These are phyloP conservation scores for Gadus chalcogrammus DNA, from an alignment of 2,113 vertebrate species.

Conservation along the genomic window DNA sequence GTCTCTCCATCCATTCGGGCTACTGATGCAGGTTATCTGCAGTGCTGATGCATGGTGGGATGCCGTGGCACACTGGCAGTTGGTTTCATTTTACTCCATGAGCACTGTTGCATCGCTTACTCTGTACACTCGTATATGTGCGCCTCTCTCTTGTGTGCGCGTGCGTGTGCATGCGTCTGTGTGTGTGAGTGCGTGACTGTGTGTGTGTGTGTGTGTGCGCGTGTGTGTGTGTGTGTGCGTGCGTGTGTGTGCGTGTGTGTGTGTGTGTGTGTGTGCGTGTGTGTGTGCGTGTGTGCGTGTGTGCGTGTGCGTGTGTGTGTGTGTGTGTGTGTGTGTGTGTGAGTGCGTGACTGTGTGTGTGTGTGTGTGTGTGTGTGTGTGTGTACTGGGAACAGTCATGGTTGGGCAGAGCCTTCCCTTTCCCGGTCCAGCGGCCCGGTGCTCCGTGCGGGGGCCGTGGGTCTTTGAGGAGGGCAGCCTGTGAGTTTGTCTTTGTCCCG, in stretches of 20 bases:
- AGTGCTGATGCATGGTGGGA: constrained; percentile 18
- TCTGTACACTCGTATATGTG: background rate
- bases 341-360: too few species aligned
- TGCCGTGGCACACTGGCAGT: constrained; percentile 14
- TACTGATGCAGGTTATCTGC: constrained; percentile 13
- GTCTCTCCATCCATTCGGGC: constrained; percentile 53
- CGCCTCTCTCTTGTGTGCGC: background rate
- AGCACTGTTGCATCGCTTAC: constrained; percentile 32
- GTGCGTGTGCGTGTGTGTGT: constrained; percentile 13
- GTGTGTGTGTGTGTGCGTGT: too few species aligned
- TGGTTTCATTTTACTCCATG: constrained; percentile 36
- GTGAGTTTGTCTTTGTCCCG: constrained; percentile 52
- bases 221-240: too few species aligned
- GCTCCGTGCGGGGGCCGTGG: constrained; percentile 18
- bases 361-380: too few species aligned
- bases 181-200: too few species aligned
- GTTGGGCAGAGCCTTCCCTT: constrained; percentile 56
- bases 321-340: constrained; percentile 16
- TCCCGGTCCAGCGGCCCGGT: constrained; percentile 58
- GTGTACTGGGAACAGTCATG: constrained; percentile 49
- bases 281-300: too few species aligned
- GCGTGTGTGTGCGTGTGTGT: too few species aligned
- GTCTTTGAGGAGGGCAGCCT: constrained; percentile 45
- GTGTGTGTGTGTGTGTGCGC: too few species aligned
- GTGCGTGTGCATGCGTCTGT: too few species aligned